A percentile compares a stretch with the other conserved stretches of the same genome.
Conservation (phyloP, 1,140 invertebrate species). For the Drosophila kepulauana region DNA sequence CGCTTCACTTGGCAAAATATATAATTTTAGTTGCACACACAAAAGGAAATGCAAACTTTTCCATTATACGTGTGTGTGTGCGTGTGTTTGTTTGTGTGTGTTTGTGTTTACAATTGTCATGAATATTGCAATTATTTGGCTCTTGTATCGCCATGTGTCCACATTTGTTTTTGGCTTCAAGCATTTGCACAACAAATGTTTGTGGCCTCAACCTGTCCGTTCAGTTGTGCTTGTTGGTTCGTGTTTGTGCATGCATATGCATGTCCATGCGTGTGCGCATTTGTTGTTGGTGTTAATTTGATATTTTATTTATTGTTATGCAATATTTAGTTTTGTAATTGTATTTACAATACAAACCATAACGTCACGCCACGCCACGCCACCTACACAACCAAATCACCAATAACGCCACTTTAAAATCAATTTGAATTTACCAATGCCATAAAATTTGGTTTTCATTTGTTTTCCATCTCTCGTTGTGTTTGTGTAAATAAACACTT, state of each 20-base stretch:
- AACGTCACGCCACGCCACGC: background rate
- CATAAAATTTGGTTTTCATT: slow-evolving; percentile 15
- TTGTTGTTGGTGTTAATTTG: slow-evolving; percentile 75
- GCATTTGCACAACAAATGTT: slow-evolving; percentile 51
- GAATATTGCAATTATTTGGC: slow-evolving; percentile 81
- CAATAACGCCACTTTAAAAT: slow-evolving; percentile 10
- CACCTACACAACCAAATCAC: slow-evolving; percentile 59
- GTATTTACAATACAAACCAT: slow-evolving; percentile 56
- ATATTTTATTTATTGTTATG: slow-evolving; percentile 82
- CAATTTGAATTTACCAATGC: slow-evolving; percentile 28
- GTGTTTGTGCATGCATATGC: slow-evolving; percentile 19
- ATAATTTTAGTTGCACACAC: slow-evolving; percentile 60
- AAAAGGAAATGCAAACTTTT: slow-evolving; percentile 72
- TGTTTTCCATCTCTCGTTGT: slow-evolving; percentile 8
- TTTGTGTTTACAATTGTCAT: slow-evolving; percentile 78
- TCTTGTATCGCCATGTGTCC: slow-evolving; percentile 61
- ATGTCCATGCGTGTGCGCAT: slow-evolving; percentile 15
- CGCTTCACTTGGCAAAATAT: slow-evolving; percentile 61
- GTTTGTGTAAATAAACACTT: slow-evolving; percentile 3
- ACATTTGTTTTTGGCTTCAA: slow-evolving; percentile 55
- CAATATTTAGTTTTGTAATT: slow-evolving; percentile 78
- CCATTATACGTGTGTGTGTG: slow-evolving; percentile 9
- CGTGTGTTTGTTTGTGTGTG: slow-evolving; percentile 22
- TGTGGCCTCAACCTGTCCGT: slow-evolving; percentile 22
- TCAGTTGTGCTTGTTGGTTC: background rate